A percentile compares a stretch with the other conserved stretches of the same genome.
These are phyloP conservation scores for Platanista minor DNA, from an alignment of 2,113 vertebrate species.

Conservation along the genomic window DNA sequence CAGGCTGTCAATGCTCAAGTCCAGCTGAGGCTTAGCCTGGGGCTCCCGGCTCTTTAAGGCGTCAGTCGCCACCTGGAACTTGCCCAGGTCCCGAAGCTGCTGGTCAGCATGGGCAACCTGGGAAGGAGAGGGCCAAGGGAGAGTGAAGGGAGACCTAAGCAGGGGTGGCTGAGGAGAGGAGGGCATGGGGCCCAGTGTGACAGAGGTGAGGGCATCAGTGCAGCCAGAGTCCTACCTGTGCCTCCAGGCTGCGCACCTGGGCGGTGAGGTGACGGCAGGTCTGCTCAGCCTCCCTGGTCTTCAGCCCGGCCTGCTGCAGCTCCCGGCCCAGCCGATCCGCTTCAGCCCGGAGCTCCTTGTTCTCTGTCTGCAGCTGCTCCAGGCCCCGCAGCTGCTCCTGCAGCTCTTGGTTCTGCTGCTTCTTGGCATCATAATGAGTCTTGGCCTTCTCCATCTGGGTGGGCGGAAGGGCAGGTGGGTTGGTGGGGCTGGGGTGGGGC, in stretches of 20 bases:
- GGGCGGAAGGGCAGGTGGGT: accelerated
- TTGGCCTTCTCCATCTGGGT: conserved; percentile 91
- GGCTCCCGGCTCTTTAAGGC: conserved; percentile 69
- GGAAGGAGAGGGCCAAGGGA: not conserved
- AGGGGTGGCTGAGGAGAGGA: not conserved
- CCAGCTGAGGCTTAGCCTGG: conserved; percentile 57
- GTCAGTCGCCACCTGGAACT: conserved; percentile 70
- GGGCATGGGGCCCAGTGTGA: not conserved
- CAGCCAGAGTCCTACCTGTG: conserved; percentile 82
- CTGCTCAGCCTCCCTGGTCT: conserved; percentile 80
- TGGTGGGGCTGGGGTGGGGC: accelerated
- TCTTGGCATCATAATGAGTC: conserved; percentile 88
- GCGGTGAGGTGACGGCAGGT: conserved; percentile 80
- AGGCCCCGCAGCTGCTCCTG: conserved; percentile 79
- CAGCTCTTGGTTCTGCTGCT: conserved; percentile 89
- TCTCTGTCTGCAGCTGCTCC: conserved; percentile 83
- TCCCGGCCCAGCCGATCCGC: conserved; percentile 81
- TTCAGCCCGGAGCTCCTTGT: conserved; percentile 77
- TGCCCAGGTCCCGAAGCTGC: conserved; percentile 83
- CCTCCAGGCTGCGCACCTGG: conserved; percentile 85
- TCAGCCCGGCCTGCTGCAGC: conserved; percentile 81
- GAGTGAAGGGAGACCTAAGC: not conserved
- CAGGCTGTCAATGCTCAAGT: conserved; percentile 88
- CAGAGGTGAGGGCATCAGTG: not conserved
- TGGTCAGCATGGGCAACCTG: conserved; percentile 87